A percentile compares a stretch with the other conserved stretches of the same genome.
Conservation (phyloP, 2,888 invertebrate genomes). For the Calameuta idolon region DNA sequence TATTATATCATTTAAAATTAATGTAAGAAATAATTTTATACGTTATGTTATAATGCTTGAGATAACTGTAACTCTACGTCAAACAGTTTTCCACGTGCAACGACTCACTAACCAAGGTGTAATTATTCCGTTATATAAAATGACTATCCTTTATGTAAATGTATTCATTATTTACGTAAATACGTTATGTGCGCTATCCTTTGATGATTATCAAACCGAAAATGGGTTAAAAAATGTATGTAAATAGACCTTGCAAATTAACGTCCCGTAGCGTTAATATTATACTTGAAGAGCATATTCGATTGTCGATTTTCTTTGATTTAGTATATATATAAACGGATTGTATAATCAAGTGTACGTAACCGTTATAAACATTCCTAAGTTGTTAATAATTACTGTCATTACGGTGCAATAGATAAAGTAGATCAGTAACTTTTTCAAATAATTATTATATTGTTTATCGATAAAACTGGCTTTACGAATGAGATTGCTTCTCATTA, state of each 20-base stretch:
- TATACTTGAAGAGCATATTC: background rate
- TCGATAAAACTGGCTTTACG: background rate
- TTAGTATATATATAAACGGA: background rate
- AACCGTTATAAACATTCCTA: background rate
- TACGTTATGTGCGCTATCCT: background rate
- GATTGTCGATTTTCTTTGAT: background rate
- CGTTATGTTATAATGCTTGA: background rate
- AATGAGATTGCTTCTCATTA: constrained; percentile 12
- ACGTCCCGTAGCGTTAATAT: background rate
- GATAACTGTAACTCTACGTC: constrained; percentile 3
- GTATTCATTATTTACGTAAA: background rate
- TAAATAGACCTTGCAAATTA: background rate
- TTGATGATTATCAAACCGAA: background rate
- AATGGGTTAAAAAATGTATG: background rate
- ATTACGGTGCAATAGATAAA: background rate
- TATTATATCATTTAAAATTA: constrained; percentile 8
- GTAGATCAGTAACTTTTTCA: constrained; percentile 5
- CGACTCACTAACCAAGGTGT: background rate
- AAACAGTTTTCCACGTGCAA: background rate
- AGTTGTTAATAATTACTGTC: background rate
- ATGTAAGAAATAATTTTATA: constrained; percentile 14
- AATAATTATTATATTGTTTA: background rate
- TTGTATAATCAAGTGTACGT: background rate
- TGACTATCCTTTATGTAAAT: background rate
- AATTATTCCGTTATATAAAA: background rate